Evolutionary conservation across 2,113 vertebrate species (phyloP).

Genomic region (Fregata magnificens): DNA sequence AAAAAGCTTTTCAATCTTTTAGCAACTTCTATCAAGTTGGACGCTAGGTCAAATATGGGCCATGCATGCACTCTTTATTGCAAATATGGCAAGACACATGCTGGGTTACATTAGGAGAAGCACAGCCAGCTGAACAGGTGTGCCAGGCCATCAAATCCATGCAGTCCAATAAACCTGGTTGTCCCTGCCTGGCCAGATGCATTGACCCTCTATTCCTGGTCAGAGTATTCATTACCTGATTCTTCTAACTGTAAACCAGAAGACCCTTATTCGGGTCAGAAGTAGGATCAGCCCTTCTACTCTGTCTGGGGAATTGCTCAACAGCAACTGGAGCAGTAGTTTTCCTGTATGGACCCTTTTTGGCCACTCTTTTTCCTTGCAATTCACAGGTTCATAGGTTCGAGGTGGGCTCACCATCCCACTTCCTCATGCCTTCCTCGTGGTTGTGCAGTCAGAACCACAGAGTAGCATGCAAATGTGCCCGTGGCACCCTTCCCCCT

Average conservation of each 20-base stretch:
- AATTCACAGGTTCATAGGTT: neutral
- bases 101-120: neutral
- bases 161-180: neutral
- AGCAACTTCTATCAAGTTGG: neutral
- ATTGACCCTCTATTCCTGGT: neutral
- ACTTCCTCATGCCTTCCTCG: fast-evolving
- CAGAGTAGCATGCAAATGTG: neutral
- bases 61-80: fast-evolving
- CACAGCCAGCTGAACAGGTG: neutral
- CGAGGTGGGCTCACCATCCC: neutral
- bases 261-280: neutral
- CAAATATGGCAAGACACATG: neutral
- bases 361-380: neutral
- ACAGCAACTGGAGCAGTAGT: neutral
- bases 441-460: neutral
- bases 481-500: neutral
- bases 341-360: neutral
- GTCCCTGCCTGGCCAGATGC: neutral
- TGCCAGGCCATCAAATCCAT: neutral
- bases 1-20: neutral
- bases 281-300: neutral
- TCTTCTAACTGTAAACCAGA: neutral
- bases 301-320: neutral
- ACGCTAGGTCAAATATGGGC: neutral
- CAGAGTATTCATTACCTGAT: neutral